Base-by-base conservation (phyloP, 1,140 invertebrate genomes). In the Lepeophtheirus salmonis region DNA sequence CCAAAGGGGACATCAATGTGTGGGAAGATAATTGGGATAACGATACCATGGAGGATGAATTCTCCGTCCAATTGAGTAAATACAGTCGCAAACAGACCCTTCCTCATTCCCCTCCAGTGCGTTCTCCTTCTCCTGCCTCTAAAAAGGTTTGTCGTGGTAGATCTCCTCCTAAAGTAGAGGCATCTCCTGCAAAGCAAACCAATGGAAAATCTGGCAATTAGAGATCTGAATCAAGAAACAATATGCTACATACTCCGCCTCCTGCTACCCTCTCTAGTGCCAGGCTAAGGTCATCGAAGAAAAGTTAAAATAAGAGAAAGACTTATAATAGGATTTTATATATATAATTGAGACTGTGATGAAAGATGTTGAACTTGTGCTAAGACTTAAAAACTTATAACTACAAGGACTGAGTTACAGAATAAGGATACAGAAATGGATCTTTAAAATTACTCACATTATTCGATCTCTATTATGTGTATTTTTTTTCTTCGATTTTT, bases 11-110 rank as follows among this genome's bases (percentile, higher is more conserved):
- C 71, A 81, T 92, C 0, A 96, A 91, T 67, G 91, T 97, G 0
- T 97, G 94, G 94, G 92, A 97, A 73, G 94, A 97, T 69, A 97
- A 97, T 68, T 97, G 94, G 94, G 94, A 97, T 74, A 92, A 97
- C 75, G 94, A 97, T 70, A 89, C 96, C 67, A 81, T 96, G 50
- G 92, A 97, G 71, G 91, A 96, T 74, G 92, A 97, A 73, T 97
- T 97, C 67, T 92, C 87, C 70, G 80, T 88, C 69, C 91, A 97
- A 70, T 74, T 97, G 25, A 54, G 52, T 22, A 18, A 18, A 22
- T 54, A 54, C 52, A 54, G 52, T 22, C 52, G 52, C 52, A 54
- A 54, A 22, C 16, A 22, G 21, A 17, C 52, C 21, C 52, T 20
- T 22, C n/a, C 16, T 18, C 52, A 54, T 54, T 20, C 16, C 16